A percentile compares a stretch with the other conserved stretches of the same genome.
phyloP scores from a whole-genome alignment of 1,140 invertebrate genomes.

The Dinothrombium tinctorium region DNA sequence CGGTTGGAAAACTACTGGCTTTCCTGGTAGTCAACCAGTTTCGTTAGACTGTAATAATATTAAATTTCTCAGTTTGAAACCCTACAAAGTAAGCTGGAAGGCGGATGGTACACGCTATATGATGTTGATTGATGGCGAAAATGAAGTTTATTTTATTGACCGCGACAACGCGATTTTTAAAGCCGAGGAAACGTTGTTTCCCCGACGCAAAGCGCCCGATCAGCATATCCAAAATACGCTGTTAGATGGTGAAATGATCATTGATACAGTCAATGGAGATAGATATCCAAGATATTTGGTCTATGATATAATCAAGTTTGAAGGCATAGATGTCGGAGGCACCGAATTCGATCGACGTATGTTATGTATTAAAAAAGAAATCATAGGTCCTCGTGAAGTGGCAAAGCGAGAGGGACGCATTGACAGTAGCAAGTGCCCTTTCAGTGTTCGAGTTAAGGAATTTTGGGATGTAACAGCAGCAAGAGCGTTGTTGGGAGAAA shows the following conservation, averaged over 20 bases:
- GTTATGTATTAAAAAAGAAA: slow-evolving; percentile 41
- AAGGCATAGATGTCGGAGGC: slow-evolving; percentile 50
- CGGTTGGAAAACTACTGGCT: slow-evolving; percentile 47
- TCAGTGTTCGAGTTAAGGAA: slow-evolving; percentile 58
- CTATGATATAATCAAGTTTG: slow-evolving; percentile 77
- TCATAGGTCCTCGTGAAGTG: slow-evolving; percentile 38
- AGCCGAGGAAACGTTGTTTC: slow-evolving; percentile 53
- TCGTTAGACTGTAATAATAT: slow-evolving; percentile 79
- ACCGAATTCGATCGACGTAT: slow-evolving; percentile 49
- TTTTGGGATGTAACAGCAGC: slow-evolving; percentile 57
- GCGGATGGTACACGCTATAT: slow-evolving; percentile 95
- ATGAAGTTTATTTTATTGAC: slow-evolving; percentile 79
- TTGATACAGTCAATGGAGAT: slow-evolving; percentile 40
- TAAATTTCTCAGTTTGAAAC: slow-evolving; percentile 41
- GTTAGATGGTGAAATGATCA: slow-evolving; percentile 91
- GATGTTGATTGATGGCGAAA: slow-evolving; percentile 69
- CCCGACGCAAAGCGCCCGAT: slow-evolving; percentile 39
- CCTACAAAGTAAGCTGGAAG: slow-evolving; percentile 94
- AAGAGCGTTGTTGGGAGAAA: slow-evolving; percentile 47
- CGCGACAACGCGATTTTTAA: slow-evolving; percentile 83
- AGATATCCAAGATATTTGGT: slow-evolving; percentile 66
- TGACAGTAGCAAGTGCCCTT: slow-evolving; percentile 50
- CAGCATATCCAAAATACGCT: slow-evolving; percentile 55
- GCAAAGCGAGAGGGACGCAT: slow-evolving; percentile 51
- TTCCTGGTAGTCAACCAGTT: slow-evolving; percentile 88